These are phyloP conservation scores for Valencia hispanica DNA, from an alignment of 2,797 vertebrate species.

Conservation along the genomic window DNA sequence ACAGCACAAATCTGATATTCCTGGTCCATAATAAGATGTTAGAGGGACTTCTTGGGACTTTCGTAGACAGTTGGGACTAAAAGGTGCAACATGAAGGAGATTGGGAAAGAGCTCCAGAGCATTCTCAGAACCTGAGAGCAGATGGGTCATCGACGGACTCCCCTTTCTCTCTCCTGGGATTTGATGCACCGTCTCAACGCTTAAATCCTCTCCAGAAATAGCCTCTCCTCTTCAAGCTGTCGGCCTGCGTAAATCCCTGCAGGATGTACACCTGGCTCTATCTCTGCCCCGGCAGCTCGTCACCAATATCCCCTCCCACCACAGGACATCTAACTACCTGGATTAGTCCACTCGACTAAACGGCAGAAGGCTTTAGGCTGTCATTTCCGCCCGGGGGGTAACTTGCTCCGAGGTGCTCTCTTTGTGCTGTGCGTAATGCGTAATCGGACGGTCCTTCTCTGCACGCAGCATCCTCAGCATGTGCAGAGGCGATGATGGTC, in stretches of 20 bases:
- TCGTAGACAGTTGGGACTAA: no score
- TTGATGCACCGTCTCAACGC: slow-evolving; percentile 79
- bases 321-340: slow-evolving; percentile 32
- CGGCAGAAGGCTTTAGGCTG: slow-evolving; percentile 42
- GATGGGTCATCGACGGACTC: slow-evolving; percentile 45
- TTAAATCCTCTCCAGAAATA: slow-evolving; percentile 85
- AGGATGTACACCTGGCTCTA: slow-evolving; percentile 67
- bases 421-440: slow-evolving; percentile 44
- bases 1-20: no score
- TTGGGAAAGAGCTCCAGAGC: slow-evolving; percentile 4
- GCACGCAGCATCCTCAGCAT: slow-evolving; percentile 37
- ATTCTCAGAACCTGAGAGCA: slow-evolving; percentile 27
- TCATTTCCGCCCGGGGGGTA: slow-evolving; percentile 49
- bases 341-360: slow-evolving; percentile 65
- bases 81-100: background rate
- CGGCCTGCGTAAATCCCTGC: slow-evolving; percentile 79
- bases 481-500: no score
- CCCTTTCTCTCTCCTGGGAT: slow-evolving; percentile 73
- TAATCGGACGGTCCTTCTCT: background rate
- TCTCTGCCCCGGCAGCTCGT: slow-evolving; percentile 31
- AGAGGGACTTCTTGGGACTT: background rate
- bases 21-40: no score
- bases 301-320: slow-evolving; percentile 19
- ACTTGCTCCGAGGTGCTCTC: slow-evolving; percentile 48
- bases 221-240: slow-evolving; percentile 78